Base-by-base conservation (phyloP, 1,140 invertebrate species). In the Dendrolimus punctatus region DNA sequence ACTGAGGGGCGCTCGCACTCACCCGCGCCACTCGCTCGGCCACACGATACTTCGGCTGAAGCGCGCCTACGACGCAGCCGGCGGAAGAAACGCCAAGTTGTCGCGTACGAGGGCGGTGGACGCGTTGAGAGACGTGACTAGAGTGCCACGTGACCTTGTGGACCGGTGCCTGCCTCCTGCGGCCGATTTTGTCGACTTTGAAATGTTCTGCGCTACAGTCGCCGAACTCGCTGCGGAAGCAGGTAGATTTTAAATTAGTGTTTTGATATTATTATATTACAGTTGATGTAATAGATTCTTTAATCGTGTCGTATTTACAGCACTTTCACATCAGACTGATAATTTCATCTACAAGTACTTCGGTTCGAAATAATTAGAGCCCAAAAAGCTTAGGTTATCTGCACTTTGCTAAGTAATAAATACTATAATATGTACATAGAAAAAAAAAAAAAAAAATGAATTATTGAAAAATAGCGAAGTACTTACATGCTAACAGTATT, bases 201-300 rank as follows among this genome's bases (percentile, higher is more conserved):
- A 90, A 64, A 83, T 85, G 5, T 90, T 90, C 69, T 90, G 89
- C 62, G 86, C 87, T 0, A 75, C 89, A 36, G 85, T 90, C 58
- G 89, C 89, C 4, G 90, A 90, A 62, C 75, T 90, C 41, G 88
- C 84, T 42, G 80, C 85, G 8, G 84, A 88, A 60, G 55, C 70
- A 58, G 82, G 82, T 85, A 51, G 62, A 60, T 23, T 6, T 45
- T n/a, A 45, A 10, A 8, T 4, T 42, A n/a, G 41, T 42, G 41
- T n/a, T n/a, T 42, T 42, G 7, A 42, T 42, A n/a, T 42, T 7
- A 7, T 23, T 23, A 23, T 23, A 23, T 23, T 23, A 23, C 23
- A 23, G 23, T 23, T 23, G 1, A 23, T 23, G 23, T 23, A 23
- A 23, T 23, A 23, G 23, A 23, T 45, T 6, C 5, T 6, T 8